Evolutionary conservation across 2,113 vertebrate genomes (phyloP), one percentile per base, ranked within the genome.

Genomic region (Rhizomys pruinosus): DNA sequence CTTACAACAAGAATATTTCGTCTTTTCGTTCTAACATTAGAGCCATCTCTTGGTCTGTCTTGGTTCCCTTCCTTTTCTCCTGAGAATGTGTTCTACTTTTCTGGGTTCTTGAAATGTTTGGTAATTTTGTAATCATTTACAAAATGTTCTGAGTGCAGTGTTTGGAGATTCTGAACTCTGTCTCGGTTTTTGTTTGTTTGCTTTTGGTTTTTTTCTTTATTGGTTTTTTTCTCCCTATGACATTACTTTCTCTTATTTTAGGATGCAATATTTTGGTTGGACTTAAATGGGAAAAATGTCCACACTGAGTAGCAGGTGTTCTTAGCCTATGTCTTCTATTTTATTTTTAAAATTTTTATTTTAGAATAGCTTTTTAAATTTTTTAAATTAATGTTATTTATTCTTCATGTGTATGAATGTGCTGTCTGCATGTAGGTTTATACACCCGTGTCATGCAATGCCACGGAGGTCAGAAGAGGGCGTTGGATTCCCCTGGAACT

Each of bases 171-270:
- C 25, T 68, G 37, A 16, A 52, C 15, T 61, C 59, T 61, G 59
- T 61, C 15, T 4, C 17, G 16, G 3, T 61, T 52, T 52, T 52
- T 52, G 47, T 11, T 52, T 52, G 6, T 52, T 52, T 52, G 47
- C 11, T 84, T 68, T 81, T 81, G 34, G n/a, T n/a, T n/a, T n/a
- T n/a, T n/a, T n/a, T n/a, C n/a, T n/a, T n/a, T n/a, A n/a, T n/a
- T n/a, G n/a, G n/a, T n/a, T 84, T 16, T 42, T 81, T n/a, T 89
- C 91, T 32, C 77, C 20, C 52, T 25, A 17, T 52, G 74, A 73
- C 42, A 59, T 20, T 59, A 80, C 15, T 59, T 85, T 77, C 32
- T 91, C 88, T 89, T 85, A 52, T 92, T 92, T 91, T 71, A 74
- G 19, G 44, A 64, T n/a, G 12, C 32, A 91, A 63, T 74, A 63